These are phyloP conservation scores for Emberiza fucata DNA, from an alignment of 2,113 vertebrate genomes.

Conservation along the genomic window DNA sequence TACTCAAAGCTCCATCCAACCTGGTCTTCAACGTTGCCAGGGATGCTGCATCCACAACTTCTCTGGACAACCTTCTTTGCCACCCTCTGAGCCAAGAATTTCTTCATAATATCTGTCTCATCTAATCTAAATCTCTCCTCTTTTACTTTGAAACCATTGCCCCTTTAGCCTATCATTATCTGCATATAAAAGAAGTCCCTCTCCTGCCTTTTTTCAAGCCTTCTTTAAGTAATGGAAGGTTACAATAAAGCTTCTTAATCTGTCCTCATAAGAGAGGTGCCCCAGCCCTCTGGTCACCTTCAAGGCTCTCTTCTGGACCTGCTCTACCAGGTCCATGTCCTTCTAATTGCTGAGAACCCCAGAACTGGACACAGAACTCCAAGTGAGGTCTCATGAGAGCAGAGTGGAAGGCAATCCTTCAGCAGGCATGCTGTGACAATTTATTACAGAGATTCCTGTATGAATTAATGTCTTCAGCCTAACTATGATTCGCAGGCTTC, in stretches of 20 bases:
- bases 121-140: background rate
- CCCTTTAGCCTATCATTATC: background rate
- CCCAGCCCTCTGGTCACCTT: background rate
- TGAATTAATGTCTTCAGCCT: background rate
- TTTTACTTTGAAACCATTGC: background rate
- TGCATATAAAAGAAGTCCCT: background rate
- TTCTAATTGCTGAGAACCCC: background rate
- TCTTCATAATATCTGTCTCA: background rate
- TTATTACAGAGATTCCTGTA: background rate
- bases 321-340: background rate
- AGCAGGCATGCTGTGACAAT: background rate
- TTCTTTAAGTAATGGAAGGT: background rate
- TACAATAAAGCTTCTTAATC: background rate
- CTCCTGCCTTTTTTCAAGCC: background rate
- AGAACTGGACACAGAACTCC: background rate
- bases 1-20: background rate
- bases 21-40: background rate
- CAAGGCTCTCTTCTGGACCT: background rate
- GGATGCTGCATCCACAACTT: background rate
- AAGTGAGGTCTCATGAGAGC: background rate
- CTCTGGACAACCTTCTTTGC: fast-evolving
- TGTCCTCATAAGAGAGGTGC: background rate
- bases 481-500: background rate
- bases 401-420: background rate
- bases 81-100: background rate